Percentiles rank a stretch among this genome's conserved stretches.
Conservation (phyloP, 1,140 invertebrate species). For the Gonatopus flavifemur region DNA sequence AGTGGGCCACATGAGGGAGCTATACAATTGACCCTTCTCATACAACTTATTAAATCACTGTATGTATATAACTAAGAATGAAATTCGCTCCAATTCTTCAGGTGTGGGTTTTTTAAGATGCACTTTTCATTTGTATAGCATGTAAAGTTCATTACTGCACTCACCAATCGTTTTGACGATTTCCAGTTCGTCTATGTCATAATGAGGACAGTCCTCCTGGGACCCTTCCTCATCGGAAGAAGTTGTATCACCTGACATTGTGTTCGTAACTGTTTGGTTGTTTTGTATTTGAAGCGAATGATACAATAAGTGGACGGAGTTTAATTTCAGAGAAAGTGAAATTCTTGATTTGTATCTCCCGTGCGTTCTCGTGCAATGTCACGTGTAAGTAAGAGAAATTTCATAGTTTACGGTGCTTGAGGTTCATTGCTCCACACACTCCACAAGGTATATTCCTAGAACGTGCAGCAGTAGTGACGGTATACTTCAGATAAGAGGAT, state of each 20-base stretch:
- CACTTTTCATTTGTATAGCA: no score
- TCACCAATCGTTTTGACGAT: slow-evolving; percentile 82
- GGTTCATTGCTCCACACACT: slow-evolving; percentile 41
- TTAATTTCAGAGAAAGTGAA: slow-evolving; percentile 25
- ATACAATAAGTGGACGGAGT: no score
- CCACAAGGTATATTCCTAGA: slow-evolving; percentile 37
- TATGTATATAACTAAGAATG: no score
- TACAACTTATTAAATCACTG: no score
- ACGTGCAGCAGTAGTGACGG: slow-evolving; percentile 5
- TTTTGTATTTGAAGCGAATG: no score
- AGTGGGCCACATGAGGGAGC: no score
- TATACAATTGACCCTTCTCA: no score
- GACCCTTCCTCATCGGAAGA: slow-evolving; percentile 55
- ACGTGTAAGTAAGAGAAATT: slow-evolving; percentile 29
- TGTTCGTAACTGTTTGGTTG: slow-evolving; percentile 10
- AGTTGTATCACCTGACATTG: slow-evolving; percentile 44
- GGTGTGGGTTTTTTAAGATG: no score
- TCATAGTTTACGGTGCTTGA: neutral
- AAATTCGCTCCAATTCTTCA: no score
- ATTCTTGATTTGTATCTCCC: slow-evolving; percentile 31
- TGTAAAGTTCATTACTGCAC: no score
- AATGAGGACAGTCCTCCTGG: slow-evolving; percentile 67
- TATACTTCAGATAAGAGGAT: no score
- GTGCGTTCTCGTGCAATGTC: slow-evolving; percentile 10
- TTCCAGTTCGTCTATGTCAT: slow-evolving; percentile 75